Base-by-base conservation (phyloP, 2,113 vertebrate genomes). In the Corvus hawaiiensis region DNA sequence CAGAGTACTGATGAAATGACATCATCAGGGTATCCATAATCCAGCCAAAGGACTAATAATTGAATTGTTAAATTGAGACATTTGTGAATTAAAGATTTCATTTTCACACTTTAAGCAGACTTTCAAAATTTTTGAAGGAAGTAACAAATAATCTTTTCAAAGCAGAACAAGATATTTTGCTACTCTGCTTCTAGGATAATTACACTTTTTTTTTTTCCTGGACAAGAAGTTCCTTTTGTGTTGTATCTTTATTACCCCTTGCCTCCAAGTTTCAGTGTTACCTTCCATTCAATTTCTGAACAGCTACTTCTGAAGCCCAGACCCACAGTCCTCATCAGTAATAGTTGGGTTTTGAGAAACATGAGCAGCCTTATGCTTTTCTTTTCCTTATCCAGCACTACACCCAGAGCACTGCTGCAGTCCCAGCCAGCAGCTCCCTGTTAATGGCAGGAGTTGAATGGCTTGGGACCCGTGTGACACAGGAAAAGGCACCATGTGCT, bases 381-480 rank as follows among this genome's bases (percentile, higher is more conserved):
- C 30, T 55, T 19, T 16, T 21, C 69, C 30, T 51, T 37, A 9
- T 35, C 43, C 16, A 68, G 63, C 71, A 48, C 16, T 1, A 23
- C 10, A 18, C 39, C 10, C 11, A 26, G 32, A 51, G 46, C 2
- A 11, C 19, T 32, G 19, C 55, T 54, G 43, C 44, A 89, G 79
- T 8, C 68, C 72, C 63, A 69, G 51, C 3, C 23, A 51, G 28
- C 39, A 67, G 11, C 61, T 55, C 24, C 27, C 22, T 23, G 5
- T 4, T 20, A 9, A 30, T 5, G 22, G 37, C 52, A n/a, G 10
- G 37, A 52, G 22, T n/a, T n/a, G 3, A 6, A 7, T 0, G 10
- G 5, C 51, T 33, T 20, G 18, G 12, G 48, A 46, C 7, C 11
- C 5, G 2, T 20, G n/a, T 68, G 61, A 66, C 59, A 33, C 41